phyloP scores from a whole-genome alignment of 2,797 vertebrate species.

The Erethizon dorsatum region DNA sequence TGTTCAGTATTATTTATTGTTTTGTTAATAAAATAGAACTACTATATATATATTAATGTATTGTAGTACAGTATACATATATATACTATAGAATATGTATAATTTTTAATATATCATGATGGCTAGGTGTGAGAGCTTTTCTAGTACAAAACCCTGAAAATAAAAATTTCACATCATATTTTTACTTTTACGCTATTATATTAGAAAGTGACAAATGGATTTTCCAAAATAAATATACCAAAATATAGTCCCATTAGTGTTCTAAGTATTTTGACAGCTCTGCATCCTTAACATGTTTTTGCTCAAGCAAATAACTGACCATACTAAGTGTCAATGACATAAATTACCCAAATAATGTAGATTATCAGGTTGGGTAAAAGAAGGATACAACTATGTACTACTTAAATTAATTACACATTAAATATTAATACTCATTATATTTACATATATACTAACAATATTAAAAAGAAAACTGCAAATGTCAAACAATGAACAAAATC shows the following conservation, averaged over 20 bases:
- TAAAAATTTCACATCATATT: neutral
- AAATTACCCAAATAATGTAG: neutral
- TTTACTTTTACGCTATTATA: neutral
- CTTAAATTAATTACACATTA: neutral
- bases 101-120: neutral
- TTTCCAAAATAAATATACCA: neutral
- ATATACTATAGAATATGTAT: neutral
- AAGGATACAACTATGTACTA: neutral
- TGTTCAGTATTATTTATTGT: neutral
- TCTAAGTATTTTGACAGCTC: neutral
- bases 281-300: neutral
- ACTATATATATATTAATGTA: neutral
- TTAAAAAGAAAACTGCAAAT: neutral
- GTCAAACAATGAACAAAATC: neutral
- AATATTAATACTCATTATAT: neutral
- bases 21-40: neutral
- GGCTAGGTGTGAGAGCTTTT: neutral
- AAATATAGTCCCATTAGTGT: neutral
- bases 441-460: neutral
- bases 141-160: neutral
- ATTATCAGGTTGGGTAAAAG: neutral
- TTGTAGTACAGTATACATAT: neutral
- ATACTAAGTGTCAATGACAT: neutral
- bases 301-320: neutral
- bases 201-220: neutral